phyloP scores from a whole-genome alignment of 2,113 vertebrate genomes.

The Ranitomeya imitator region DNA sequence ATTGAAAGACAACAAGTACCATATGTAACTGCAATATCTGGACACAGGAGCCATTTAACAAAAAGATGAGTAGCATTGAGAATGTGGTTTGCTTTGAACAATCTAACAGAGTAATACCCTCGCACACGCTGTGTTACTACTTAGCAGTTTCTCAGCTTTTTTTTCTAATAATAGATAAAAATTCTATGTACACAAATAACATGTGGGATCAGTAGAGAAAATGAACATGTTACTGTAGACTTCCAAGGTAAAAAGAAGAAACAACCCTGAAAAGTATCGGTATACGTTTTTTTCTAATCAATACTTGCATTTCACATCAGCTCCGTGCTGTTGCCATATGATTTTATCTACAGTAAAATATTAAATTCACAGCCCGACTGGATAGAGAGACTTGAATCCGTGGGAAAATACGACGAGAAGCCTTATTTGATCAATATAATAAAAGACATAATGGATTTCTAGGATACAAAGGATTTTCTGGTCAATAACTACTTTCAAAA shows the following conservation, averaged over 20 bases:
- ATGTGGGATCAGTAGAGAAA: background rate
- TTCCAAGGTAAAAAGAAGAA: background rate
- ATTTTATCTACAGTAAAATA: slow-evolving; percentile 36
- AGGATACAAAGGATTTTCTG: slow-evolving; percentile 70
- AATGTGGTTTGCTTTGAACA: too few relatives aligned
- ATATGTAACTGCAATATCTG: too few relatives aligned
- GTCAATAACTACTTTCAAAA: slow-evolving; percentile 75
- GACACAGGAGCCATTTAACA: too few relatives aligned
- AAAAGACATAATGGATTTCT: slow-evolving; percentile 75
- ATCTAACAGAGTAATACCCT: too few relatives aligned
- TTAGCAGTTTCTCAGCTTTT: too few relatives aligned
- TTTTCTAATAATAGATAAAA: background rate
- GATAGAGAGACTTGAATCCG: slow-evolving; percentile 65
- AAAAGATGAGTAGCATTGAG: too few relatives aligned
- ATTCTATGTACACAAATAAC: background rate
- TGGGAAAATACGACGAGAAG: slow-evolving; percentile 73
- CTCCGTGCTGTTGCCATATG: slow-evolving; percentile 56
- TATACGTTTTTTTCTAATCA: slow-evolving; percentile 60
- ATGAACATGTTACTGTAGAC: background rate
- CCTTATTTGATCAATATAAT: slow-evolving; percentile 69
- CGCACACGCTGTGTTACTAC: too few relatives aligned
- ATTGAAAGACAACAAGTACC: too few relatives aligned
- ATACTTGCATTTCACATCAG: slow-evolving; percentile 60
- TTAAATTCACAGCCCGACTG: slow-evolving; percentile 56
- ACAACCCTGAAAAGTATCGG: background rate